Conservation (phyloP, 1,140 invertebrate genomes). For the Meteorus sp. region DNA sequence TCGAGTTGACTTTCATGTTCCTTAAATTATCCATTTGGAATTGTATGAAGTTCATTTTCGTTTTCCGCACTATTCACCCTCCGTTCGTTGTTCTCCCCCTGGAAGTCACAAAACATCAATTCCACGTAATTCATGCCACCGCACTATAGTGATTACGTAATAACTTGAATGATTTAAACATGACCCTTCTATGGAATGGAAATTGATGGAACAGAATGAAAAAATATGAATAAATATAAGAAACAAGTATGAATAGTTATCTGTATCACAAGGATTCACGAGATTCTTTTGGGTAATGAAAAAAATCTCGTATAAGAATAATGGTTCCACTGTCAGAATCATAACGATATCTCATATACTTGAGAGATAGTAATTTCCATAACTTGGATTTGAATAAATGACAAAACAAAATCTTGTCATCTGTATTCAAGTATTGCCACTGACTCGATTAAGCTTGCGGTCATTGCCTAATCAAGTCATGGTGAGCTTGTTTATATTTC, state of each 20-base stretch:
- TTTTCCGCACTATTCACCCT: too few relatives aligned
- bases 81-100: conserved; percentile 26
- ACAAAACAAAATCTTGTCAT: neutral
- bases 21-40: too few relatives aligned
- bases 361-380: neutral
- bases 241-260: conserved; percentile 1
- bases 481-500: conserved; percentile 19
- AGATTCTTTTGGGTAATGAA: too few relatives aligned
- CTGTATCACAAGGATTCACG: too few relatives aligned
- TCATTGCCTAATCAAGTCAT: conserved; percentile 50
- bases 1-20: too few relatives aligned
- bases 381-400: neutral
- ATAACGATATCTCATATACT: too few relatives aligned
- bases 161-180: conserved; percentile 57
- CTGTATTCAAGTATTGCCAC: too few relatives aligned
- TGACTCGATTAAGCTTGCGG: conserved; percentile 53
- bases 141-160: conserved; percentile 54
- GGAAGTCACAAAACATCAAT: conserved; percentile 42
- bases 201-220: conserved; percentile 4
- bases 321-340: too few relatives aligned
- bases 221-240: conserved; percentile 12
- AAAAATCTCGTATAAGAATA: too few relatives aligned
- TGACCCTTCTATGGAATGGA: conserved; percentile 42
- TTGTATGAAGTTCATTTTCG: too few relatives aligned
- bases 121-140: conserved; percentile 48